Base-by-base conservation (phyloP, 2,888 invertebrate genomes). In the Oscheius sp. region DNA sequence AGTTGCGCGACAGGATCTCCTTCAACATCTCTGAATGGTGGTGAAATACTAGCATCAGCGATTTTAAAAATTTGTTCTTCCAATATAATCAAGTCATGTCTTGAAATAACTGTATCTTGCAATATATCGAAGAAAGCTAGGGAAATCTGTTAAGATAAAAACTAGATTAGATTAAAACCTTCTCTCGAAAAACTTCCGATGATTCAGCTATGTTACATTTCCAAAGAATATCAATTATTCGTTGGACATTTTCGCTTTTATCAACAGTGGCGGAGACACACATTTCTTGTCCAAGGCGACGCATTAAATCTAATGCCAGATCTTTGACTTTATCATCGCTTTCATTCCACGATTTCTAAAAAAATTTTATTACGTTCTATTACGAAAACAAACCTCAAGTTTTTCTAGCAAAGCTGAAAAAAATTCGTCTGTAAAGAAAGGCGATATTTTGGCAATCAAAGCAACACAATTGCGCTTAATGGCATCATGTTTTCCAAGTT, bases 401-500 rank as follows among this genome's bases (percentile, higher is more conserved):
- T 36, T 45, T 8, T 9, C n/a, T 14, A 59, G 49, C 17, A 67
- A 59, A 6, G 24, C 36, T 1, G 28, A n/a, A 17, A 41, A 22
- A 1, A 67, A 26, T 6, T 57, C 20, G 14, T 33, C 38, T 17
- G 12, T 20, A 26, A 67, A 67, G 33, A 20, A 8, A 17, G 32
- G 14, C 6, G 47, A 22, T 12, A 67, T 20, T 22, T 50, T 57
- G 36, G 67, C 41, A 8, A 47, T 28, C n/a, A 67, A 8, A 8
- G 14, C 30, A 8, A 41, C 20, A n/a, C 57, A 45, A 30, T 67
- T 67, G 12, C 67, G 20, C 24, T 32, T 33, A 12, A 67, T 67
- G 9, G 36, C 67, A 26, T 67, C 67, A 17, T 67, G 67, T 22
- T 67, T 67, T 8, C 47, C 67, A 57, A 59, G 45, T 38, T 67